Conservation (phyloP, 2,888 invertebrate species). For the Cylloceria caligata region DNA sequence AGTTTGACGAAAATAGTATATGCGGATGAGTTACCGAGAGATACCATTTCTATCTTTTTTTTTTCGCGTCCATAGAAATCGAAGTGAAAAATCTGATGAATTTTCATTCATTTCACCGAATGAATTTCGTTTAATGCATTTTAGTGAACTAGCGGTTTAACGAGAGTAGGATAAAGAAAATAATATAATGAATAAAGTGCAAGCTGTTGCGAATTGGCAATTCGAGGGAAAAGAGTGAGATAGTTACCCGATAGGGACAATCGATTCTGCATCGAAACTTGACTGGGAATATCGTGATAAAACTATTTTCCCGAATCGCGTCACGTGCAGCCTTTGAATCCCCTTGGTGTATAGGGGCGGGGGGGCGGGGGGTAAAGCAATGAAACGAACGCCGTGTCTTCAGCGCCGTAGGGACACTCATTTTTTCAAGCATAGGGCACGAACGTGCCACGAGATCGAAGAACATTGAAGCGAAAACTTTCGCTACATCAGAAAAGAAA, state of each 20-base stretch:
- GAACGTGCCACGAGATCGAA: conserved; percentile 69
- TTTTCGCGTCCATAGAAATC: conserved; percentile 17
- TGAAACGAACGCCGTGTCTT: conserved; percentile 59
- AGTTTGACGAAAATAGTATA: conserved; percentile 33
- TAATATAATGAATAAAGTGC: conserved; percentile 1
- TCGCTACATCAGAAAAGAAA: too few species aligned
- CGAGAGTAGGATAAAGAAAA: not conserved
- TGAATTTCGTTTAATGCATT: not conserved
- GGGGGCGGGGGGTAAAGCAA: conserved; percentile 29
- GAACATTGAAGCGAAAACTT: not conserved
- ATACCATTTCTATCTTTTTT: conserved; percentile 8
- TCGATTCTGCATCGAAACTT: conserved; percentile 53
- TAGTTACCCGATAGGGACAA: conserved; percentile 15
- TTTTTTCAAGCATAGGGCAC: conserved; percentile 69
- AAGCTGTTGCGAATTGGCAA: conserved; percentile 21
- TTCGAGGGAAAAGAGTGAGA: conserved; percentile 8
- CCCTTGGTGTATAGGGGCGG: conserved; percentile 29
- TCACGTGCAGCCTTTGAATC: conserved; percentile 54
- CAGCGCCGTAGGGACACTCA: conserved; percentile 72
- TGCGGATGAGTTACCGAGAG: conserved; percentile 1
- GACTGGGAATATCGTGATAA: conserved; percentile 28
- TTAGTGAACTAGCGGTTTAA: not conserved
- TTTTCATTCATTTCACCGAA: not conserved
- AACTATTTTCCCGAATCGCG: conserved; percentile 50
- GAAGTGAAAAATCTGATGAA: not conserved